Evolutionary conservation across 2,113 vertebrate species (phyloP).

Genomic region (Melanerpes aurifrons): DNA sequence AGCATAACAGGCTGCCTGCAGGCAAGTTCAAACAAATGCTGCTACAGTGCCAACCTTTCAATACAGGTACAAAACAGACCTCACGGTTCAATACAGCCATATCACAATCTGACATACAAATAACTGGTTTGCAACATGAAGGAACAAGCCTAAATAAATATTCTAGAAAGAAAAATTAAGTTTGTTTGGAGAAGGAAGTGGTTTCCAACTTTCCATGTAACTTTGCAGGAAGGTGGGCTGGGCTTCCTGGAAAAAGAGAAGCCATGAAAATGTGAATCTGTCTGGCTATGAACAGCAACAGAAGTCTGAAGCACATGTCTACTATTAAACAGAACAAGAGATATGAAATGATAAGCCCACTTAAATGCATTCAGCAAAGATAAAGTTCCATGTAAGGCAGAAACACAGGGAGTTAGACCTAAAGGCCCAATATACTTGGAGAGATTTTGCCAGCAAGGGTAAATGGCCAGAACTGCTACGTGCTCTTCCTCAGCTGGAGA

Average conservation of each 20-base stretch:
- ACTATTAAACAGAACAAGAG: neutral
- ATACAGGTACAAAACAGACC: conserved; percentile 44
- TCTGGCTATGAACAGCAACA: accelerated
- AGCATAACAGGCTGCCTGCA: conserved; percentile 24
- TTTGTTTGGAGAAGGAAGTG: neutral
- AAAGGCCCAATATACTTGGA: neutral
- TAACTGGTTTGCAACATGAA: neutral
- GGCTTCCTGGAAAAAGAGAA: neutral
- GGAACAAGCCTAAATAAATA: conserved; percentile 38
- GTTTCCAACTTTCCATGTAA: neutral
- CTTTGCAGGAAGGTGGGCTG: neutral
- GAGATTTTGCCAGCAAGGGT: neutral
- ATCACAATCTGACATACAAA: conserved; percentile 9
- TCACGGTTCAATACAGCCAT: neutral
- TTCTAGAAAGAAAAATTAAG: neutral
- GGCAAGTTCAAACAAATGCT: conserved; percentile 58
- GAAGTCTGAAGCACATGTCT: accelerated
- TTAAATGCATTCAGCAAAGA: neutral
- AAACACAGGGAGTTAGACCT: neutral
- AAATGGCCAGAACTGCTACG: neutral
- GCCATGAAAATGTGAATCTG: neutral
- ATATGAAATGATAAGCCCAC: neutral
- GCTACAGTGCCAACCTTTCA: conserved; percentile 15
- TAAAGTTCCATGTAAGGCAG: neutral
- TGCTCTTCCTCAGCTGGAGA: neutral